Base-by-base conservation (phyloP, 2,888 invertebrate genomes). In the Meliscaeva auricollis region DNA sequence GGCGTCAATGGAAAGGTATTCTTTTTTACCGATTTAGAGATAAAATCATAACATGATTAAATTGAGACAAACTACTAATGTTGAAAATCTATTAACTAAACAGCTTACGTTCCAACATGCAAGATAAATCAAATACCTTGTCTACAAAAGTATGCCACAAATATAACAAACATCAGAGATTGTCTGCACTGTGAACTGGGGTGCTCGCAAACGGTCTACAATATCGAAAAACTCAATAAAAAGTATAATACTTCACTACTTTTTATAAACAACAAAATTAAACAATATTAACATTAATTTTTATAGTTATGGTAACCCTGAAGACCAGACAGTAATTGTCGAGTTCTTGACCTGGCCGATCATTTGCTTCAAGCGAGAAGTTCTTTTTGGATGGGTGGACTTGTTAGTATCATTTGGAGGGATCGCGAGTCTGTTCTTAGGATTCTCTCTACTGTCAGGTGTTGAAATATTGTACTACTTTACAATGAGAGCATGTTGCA, bases 311-410 rank as follows among this genome's bases (percentile, higher is more conserved):
- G 89, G 88, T 3, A 88, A 87, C 52, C 88, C 30, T 84, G 89
- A 79, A 73, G 90, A 81, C 87, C 91, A 50, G 89, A 91, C 77
- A 7, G 83, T 92, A 0, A 85, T 90, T 26, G 90, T 92, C 5
- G 92, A 95, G 90, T 96, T 96, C 89, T 94, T 96, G 0, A 96
- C 96, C 0, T 96, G 96, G 96, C 91, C 91, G 2, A 90, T 91
- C 70, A 95, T 96, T 30, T 93, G 95, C 3, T 96, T 96, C 90
- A 96, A 96, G 89, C 94, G 96, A 35, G 96, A 96, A 90, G 96
- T 96, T 17, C 93, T 96, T 50, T 97, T 97, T 90, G 97, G 96
- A 73, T 96, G 96, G 96, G 96, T 97, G 0, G 97, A 97, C 92
- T 93, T 97, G 66, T 90, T 96, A 52, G 96, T 92, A 7, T 92